Evolutionary conservation across 2,797 vertebrate genomes (phyloP), one percentile per base, ranked within the genome.

Genomic region (Allobates femoralis): DNA sequence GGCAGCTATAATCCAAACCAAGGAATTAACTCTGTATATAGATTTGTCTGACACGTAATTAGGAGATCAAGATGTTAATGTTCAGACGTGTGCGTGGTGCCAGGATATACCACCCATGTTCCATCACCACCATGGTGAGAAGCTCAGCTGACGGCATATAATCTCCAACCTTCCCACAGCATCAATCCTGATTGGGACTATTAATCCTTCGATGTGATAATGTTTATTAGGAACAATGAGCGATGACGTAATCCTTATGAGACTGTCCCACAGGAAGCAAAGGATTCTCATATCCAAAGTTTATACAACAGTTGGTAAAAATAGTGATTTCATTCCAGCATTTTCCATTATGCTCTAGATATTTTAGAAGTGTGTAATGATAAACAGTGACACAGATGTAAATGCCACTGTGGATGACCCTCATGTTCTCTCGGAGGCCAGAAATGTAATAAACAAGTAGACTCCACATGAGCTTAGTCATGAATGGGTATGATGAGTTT

Each of bases 161-260:
- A 34, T 30, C 67, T 34, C 28, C 23, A 60, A 16, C 50, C 37
- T 60, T 83, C 32, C 21, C 18, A 26, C 30, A 56, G 28, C 23
- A 62, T 30, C 23, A 62, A n/a, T 84, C 81, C 74, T 23, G 30
- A 16, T 28, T 53, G 66, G 62, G 51, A 11, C 10, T 84, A 82
- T 80, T 84, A 66, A 80, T 87, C 81, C 79, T 34, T 28, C 62
- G 75, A 69, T 80, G 60, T 66, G 41, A 84, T 32, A 71, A 41
- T 87, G 81, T 84, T 84, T 76, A 85, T 75, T 41, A 75, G 58
- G 77, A 84, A 88, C 86, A 88, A 88, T 88, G 67, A 84, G 69
- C 55, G 19, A 75, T 84, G 46, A 85, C 32, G 77, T 56, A 50
- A 81, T 66, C 46, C 28, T 30, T 73, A 58, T 41, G 50, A 77